Evolutionary conservation across 2,797 vertebrate species (phyloP), one percentile per base, ranked within the genome.

Genomic region (Spondyliosoma cantharus): DNA sequence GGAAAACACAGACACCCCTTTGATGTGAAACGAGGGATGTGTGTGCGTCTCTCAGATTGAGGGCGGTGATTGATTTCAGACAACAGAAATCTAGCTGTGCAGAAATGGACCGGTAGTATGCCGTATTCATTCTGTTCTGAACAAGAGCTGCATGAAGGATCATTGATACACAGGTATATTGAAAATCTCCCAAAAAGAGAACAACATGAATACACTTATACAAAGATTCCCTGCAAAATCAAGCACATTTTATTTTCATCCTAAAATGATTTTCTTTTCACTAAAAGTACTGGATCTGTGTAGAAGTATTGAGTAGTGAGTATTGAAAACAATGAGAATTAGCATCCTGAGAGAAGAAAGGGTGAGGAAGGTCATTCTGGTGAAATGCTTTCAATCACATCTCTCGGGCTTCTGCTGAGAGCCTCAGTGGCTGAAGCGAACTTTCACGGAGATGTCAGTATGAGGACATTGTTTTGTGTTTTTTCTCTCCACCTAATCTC

Each of bases 51-150:
- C 71, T 80, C 66, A 82, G 86, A 85, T 90, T 64, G 87, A 91
- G 88, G 87, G 81, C 74, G 73, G 83, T 84, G 85, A 91, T 90
- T 89, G 87, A 92, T 89, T 92, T 91, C 82, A 89, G 79, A 75
- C 83, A 71, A 57, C 63, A 82, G 71, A 80, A 84, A 85, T 86
- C 62, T 78, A 57, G 70, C 71, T 85, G 63, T 80, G 82, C 61
- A 79, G 74, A 81, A 80, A 76, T 81, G 65, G 71, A 77, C 80
- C 70, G 32, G 71, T 67, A 74, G 57, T 80, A 15, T 71, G 74
- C 4, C 24, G 14, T 27, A 11, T 32, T 70, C 14, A 58, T 76
- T 27, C 13, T 4, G 8, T 45, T 65, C 43, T 54, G 29, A 74
- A 32, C 6, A 74, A 20, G 9, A 3, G 16, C 5, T 42, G 15